phyloP scores from a whole-genome alignment of 1,140 invertebrate species.

The Centruroides vittatus region DNA sequence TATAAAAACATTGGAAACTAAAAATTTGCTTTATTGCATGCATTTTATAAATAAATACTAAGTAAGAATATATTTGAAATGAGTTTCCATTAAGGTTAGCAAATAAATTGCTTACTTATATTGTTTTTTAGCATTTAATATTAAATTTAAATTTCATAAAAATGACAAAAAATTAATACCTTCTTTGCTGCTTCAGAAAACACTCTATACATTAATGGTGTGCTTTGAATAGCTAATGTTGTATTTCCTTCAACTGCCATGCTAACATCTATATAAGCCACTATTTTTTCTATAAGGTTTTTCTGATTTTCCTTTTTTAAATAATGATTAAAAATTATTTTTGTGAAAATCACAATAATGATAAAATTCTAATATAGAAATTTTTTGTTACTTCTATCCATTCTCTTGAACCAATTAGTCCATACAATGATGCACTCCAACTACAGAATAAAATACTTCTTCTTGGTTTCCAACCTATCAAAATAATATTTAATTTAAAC shows the following conservation, averaged over 20 bases:
- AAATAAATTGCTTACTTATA: too few relatives aligned
- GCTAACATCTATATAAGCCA: slow-evolving; percentile 29
- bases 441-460: slow-evolving; percentile 35
- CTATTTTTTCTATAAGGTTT: slow-evolving; percentile 18
- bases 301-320: slow-evolving; percentile 9
- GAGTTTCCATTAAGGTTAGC: too few relatives aligned
- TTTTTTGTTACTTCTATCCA: slow-evolving; percentile 14
- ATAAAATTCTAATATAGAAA: too few relatives aligned
- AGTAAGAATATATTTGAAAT: too few relatives aligned
- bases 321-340: too few relatives aligned
- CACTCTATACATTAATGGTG: slow-evolving; percentile 22
- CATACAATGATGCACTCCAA: slow-evolving; percentile 38
- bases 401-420: slow-evolving; percentile 32
- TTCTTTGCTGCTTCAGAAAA: slow-evolving; percentile 23
- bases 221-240: slow-evolving; percentile 19
- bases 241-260: slow-evolving; percentile 21
- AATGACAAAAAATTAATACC: not conserved
- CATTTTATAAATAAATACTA: too few relatives aligned
- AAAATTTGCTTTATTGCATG: too few relatives aligned
- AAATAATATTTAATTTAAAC: too few relatives aligned
- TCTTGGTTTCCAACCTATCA: slow-evolving; percentile 30
- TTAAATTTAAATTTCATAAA: too few relatives aligned
- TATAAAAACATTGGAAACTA: too few relatives aligned
- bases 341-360: too few relatives aligned
- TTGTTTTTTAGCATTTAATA: too few relatives aligned